Percentiles rank a stretch among this genome's conserved stretches.
Conservation (phyloP, 2,797 vertebrate species). For the Manis crassicaudata region DNA sequence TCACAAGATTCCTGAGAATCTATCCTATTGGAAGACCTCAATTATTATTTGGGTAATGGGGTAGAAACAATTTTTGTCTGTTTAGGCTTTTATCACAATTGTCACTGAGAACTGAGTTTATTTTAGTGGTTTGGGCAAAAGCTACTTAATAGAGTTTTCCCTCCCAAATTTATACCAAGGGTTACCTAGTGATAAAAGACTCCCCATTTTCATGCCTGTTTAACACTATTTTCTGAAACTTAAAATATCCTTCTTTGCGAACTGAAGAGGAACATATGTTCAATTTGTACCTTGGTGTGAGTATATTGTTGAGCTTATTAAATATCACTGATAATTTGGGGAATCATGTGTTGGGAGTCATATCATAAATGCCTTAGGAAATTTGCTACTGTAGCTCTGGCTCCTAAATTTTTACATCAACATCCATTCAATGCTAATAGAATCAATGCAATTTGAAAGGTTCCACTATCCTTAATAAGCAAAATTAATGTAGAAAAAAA, state of each 20-base stretch:
- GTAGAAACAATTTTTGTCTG: neutral
- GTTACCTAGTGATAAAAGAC: neutral
- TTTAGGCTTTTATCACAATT: neutral
- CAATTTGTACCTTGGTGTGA: neutral
- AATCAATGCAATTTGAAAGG: neutral
- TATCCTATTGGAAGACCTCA: neutral
- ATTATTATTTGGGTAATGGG: neutral
- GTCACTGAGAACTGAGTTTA: neutral
- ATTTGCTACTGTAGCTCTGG: neutral
- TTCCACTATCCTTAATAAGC: neutral
- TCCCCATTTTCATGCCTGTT: neutral
- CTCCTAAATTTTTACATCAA: neutral
- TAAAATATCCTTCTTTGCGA: neutral
- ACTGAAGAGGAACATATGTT: neutral
- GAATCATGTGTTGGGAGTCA: neutral
- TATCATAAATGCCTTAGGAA: neutral
- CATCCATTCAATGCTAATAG: neutral
- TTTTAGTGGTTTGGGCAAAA: neutral
- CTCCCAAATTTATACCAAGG: neutral
- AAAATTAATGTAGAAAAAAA: neutral
- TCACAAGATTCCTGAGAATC: neutral
- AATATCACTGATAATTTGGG: neutral
- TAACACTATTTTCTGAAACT: neutral
- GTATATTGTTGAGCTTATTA: neutral
- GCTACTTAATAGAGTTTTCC: neutral